Evolutionary conservation across 1,140 invertebrate species (phyloP), one percentile per base, ranked within the genome.

Genomic region (Scaptomyza montana): DNA sequence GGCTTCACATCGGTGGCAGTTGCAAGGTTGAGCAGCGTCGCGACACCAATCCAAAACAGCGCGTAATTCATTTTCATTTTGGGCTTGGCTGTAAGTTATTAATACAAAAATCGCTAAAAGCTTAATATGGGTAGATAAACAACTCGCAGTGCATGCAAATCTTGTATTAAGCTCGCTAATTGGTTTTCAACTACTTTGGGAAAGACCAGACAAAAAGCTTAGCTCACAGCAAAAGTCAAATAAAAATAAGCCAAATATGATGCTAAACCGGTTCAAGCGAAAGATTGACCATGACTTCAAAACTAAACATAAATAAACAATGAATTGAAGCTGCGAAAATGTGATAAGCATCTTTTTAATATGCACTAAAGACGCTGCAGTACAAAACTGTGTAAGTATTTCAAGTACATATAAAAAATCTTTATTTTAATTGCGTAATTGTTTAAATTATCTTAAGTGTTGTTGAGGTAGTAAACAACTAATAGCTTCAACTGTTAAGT

Each of bases 1-100:
- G 45, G 92, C 75, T 61, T 86, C 57, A 67, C 92, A 90, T 94
- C 92, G 6, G 90, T 90, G 61, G 90, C 80, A 9, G 50, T 60
- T 12, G 65, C 43, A 13, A 62, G 46, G 12, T 78, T 54, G 25
- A 86, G 47, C 28, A 86, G 30, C 7, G 75, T 62, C 7, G 75
- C 65, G 71, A 57, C 65, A 33, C 80, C 68, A 36, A 85, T 61
- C 36, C 81, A 45, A 61, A 86, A 36, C 8, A 87, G 5, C 30
- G 69, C 62, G 9, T 64, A 66, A 41, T 51, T 66, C 30, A 78
- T 51, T 57, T 78, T 81, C 82, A 86, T 86, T 55, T 59, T 47
- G 60, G 5, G 6, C 3, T 9, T 10, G n/a, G 21, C 46, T 59
- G 43, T 41, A 50, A 63, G 51, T 57, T 13, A 13, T 57, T 21